Evolutionary conservation across 1,140 invertebrate species (phyloP).

Genomic region (Berghia stephanieae): DNA sequence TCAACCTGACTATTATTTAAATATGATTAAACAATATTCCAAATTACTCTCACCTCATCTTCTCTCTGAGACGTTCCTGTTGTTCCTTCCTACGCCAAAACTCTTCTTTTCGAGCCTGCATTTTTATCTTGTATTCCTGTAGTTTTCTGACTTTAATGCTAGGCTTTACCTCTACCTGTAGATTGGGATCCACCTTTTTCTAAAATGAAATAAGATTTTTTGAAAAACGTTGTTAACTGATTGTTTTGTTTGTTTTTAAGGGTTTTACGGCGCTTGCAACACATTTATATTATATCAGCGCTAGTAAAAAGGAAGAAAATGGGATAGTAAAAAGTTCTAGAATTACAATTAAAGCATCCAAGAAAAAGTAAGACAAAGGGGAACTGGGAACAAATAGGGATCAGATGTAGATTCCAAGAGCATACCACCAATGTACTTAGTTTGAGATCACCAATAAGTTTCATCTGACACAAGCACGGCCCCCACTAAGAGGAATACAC

Average conservation of each 20-base stretch:
- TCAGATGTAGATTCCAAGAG: too few relatives aligned
- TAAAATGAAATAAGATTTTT: too few relatives aligned
- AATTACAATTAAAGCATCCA: background rate
- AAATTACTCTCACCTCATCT: conserved; percentile 56
- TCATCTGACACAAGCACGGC: too few relatives aligned
- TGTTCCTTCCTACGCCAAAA: conserved; percentile 70
- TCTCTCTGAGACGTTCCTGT: conserved; percentile 63
- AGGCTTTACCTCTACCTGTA: conserved; percentile 95
- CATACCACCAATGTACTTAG: too few relatives aligned
- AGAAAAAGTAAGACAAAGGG: background rate
- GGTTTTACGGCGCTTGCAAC: too few relatives aligned
- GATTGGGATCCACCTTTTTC: conserved; percentile 84
- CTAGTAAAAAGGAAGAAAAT: conserved; percentile 36
- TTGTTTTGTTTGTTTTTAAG: too few relatives aligned
- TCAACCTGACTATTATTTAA: background rate
- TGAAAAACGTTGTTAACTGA: too few relatives aligned
- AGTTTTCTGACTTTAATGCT: conserved; percentile 76
- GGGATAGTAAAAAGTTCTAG: background rate
- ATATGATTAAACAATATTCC: background rate
- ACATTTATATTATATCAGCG: too few relatives aligned
- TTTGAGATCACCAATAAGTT: too few relatives aligned
- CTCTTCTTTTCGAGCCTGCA: conserved; percentile 75
- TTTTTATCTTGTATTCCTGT: conserved; percentile 85
- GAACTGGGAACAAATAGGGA: background rate
- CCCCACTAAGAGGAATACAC: too few relatives aligned